Evolutionary conservation across 2,888 invertebrate species (phyloP), one percentile per base, ranked within the genome.

Genomic region (Euzophera pinguis): DNA sequence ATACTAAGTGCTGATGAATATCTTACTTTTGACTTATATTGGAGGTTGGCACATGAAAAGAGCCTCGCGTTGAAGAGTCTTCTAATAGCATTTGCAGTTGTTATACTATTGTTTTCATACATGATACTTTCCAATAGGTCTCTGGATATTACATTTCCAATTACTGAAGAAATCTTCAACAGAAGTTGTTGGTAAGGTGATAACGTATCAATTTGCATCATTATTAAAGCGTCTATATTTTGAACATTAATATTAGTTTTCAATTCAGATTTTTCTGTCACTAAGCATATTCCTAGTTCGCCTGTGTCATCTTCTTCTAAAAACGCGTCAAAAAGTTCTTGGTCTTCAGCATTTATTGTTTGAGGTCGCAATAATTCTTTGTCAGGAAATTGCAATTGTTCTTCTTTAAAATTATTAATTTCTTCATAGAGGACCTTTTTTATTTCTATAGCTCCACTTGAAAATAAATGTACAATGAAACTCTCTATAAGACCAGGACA

Each of bases 171-270:
- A 53, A 92, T 92, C 74, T 92, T 93, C 10, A 93, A 72, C 43
- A 93, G 75, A 51, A 91, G 71, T 63, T 93, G 93, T 67, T 93
- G 92, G 65, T 92, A 92, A 0, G 91, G 88, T 4, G 91, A 91
- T 43, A 92, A 79, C n/a, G 91, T 87, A 71, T 91, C 91, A 56
- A 91, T 91, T 69, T 91, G 85, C 57, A 91, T 90, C 83, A 91
- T 85, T 56, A 91, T 81, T 54, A 91, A 71, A 12, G 90, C 86
- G 57, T 90, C 85, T 49, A 87, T 57, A 63, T 88, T 91, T 69
- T 88, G 81, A 12, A 73, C 74, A 59, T 84, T 81, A 47, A 85
- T 73, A 53, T 87, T 80, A 6, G 75, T 74, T 41, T 80, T 78
- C 41, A 90, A 66, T 65, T 84, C 79, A 35, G 73, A 74, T 65